Conservation (phyloP, 1,140 invertebrate genomes). For the Phortica variegata region DNA sequence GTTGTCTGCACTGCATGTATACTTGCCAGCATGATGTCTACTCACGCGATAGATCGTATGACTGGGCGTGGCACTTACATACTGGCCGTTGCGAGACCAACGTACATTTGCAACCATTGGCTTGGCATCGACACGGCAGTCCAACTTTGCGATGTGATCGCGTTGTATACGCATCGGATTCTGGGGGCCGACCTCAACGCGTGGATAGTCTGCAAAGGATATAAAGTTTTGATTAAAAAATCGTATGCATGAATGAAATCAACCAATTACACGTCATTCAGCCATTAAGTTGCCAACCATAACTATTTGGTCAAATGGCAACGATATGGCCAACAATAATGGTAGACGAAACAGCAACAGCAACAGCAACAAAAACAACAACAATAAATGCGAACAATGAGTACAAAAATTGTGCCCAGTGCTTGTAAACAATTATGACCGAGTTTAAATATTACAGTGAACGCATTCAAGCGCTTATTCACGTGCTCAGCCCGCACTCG, state of each 20-base stretch:
- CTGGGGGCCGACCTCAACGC: conserved; percentile 83
- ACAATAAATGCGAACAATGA: too few relatives aligned
- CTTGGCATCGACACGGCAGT: conserved; percentile 86
- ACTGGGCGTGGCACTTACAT: conserved; percentile 73
- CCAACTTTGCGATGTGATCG: conserved; percentile 75
- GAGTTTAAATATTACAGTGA: neutral
- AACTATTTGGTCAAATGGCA: conserved; percentile 47
- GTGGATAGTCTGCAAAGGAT: conserved; percentile 75
- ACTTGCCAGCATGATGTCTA: conserved; percentile 79
- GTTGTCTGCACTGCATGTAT: conserved; percentile 85
- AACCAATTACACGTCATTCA: conserved; percentile 2
- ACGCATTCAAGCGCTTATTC: neutral
- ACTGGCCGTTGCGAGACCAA: conserved; percentile 80
- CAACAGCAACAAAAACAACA: conserved; percentile 18
- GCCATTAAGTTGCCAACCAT: conserved; percentile 47
- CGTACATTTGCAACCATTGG: conserved; percentile 76
- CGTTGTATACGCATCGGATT: conserved; percentile 83
- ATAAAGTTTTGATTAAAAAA: too few relatives aligned
- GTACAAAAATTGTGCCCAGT: too few relatives aligned
- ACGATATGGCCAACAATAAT: conserved; percentile 9
- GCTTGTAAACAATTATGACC: conserved; percentile 9
- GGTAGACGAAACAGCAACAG: conserved; percentile 30
- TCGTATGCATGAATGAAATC: too few relatives aligned
- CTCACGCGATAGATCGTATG: conserved; percentile 76
- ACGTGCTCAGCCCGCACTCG: neutral